Evolutionary conservation across 2,888 invertebrate genomes (phyloP).

Genomic region (Orgyia antiqua): DNA sequence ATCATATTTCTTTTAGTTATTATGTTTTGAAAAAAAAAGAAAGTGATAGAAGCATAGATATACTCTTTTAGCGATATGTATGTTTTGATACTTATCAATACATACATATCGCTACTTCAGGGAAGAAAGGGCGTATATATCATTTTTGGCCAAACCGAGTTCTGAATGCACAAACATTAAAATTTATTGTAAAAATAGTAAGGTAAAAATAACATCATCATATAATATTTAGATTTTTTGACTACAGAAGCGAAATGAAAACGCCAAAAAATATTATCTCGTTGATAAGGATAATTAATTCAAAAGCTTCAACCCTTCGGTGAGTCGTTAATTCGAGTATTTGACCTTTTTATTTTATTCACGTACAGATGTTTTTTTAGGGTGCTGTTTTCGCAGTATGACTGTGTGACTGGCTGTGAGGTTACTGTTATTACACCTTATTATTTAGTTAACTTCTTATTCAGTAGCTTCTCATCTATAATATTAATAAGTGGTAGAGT

Average conservation of each 20-base stretch:
- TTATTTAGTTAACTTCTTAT: not conserved
- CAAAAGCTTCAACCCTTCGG: constrained; percentile 34
- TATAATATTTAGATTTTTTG: constrained; percentile 10
- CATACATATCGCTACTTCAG: too few relatives aligned
- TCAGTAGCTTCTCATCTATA: not conserved
- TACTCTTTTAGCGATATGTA: too few relatives aligned
- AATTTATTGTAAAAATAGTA: too few relatives aligned
- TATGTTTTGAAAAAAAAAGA: too few relatives aligned
- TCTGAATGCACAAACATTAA: too few relatives aligned
- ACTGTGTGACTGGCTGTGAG: not conserved
- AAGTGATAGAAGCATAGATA: too few relatives aligned
- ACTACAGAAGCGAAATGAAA: constrained; percentile 13
- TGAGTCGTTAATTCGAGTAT: constrained; percentile 31
- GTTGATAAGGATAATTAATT: constrained; percentile 36
- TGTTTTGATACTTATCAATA: too few relatives aligned
- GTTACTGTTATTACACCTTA: not conserved
- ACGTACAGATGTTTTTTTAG: constrained; percentile 18
- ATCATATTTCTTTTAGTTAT: too few relatives aligned
- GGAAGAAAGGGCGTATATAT: too few relatives aligned
- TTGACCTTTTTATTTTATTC: constrained; percentile 34
- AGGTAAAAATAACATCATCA: too few relatives aligned
- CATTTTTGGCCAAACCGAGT: too few relatives aligned
- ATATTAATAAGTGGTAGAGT: not conserved
- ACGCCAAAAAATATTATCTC: constrained; percentile 30
- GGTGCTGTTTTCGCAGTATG: too few relatives aligned